Conservation (phyloP, 2,113 vertebrate species). For the Cyprinus carpio region DNA sequence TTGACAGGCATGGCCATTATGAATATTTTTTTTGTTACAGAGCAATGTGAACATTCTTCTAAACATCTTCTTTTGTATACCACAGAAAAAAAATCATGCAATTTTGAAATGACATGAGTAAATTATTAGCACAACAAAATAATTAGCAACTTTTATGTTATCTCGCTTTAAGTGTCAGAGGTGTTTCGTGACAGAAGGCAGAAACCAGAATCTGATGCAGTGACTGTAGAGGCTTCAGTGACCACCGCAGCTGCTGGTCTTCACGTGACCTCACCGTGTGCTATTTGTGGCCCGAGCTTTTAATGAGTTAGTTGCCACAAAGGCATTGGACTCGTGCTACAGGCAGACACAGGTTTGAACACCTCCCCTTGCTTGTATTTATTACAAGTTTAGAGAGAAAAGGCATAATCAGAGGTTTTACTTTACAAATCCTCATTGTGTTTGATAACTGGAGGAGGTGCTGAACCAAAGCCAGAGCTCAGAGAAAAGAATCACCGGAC, state of each 20-base stretch:
- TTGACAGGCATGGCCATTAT: neutral
- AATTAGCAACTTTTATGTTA: neutral
- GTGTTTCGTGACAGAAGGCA: neutral
- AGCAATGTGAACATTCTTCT: neutral
- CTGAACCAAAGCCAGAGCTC: neutral
- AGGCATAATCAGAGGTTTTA: neutral
- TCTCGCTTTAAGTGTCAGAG: too few species aligned
- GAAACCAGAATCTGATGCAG: neutral
- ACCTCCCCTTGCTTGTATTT: constrained; percentile 15
- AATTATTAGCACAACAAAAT: neutral
- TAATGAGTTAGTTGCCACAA: constrained; percentile 57
- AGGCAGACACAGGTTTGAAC: neutral
- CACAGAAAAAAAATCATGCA: neutral
- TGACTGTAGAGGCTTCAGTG: neutral
- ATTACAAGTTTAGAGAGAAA: neutral
- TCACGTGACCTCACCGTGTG: constrained; percentile 61
- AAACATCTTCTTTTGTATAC: neutral
- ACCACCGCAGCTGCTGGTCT: constrained; percentile 61
- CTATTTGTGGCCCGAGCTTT: constrained; percentile 68
- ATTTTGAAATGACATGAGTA: neutral
- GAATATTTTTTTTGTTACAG: neutral
- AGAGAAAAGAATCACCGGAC: neutral
- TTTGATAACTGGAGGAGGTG: neutral
- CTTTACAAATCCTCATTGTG: neutral
- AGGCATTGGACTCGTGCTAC: constrained; percentile 50